These are phyloP conservation scores for Halocynthia aurantium DNA, from an alignment of 23 tunicate genomes.

Conservation along the genomic window DNA sequence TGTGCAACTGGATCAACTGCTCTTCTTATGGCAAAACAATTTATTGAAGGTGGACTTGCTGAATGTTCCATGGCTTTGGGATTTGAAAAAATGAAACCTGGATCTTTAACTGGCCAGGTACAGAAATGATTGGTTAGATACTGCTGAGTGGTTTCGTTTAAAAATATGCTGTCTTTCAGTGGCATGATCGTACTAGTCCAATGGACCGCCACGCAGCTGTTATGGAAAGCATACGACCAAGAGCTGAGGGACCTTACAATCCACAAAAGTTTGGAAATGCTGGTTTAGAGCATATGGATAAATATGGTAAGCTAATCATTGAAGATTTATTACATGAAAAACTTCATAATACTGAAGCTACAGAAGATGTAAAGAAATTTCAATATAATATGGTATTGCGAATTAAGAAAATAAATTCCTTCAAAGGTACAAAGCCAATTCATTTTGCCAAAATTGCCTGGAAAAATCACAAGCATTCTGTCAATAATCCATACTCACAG, in stretches of 20 bases:
- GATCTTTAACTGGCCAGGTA: slow-evolving; percentile 82
- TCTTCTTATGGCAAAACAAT: slow-evolving; percentile 82
- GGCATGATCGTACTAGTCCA: slow-evolving; percentile 79
- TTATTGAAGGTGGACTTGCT: slow-evolving; percentile 93
- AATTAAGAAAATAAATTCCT: background rate
- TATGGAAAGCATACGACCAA: slow-evolving; percentile 50
- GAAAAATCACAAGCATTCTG: slow-evolving; percentile 95
- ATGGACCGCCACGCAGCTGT: slow-evolving; percentile 54
- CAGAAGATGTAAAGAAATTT: too few species aligned
- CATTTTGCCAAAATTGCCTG: slow-evolving; percentile 98
- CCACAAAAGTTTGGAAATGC: slow-evolving; percentile 98
- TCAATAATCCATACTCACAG: slow-evolving; percentile 98
- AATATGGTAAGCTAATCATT: slow-evolving; percentile 48
- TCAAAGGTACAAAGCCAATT: slow-evolving; percentile 79
- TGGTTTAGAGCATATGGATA: slow-evolving; percentile 96
- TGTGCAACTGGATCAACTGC: slow-evolving; percentile 97
- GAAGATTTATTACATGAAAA: too few species aligned
- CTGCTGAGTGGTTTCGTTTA: too few species aligned
- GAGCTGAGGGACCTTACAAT: slow-evolving; percentile 81
- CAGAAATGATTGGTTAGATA: too few species aligned
- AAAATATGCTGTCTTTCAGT: slow-evolving; percentile 22
- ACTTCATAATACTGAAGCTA: too few species aligned
- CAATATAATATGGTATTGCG: too few species aligned
- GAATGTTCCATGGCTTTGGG: slow-evolving; percentile 95
- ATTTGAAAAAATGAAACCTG: slow-evolving; percentile 96